Evolutionary conservation across 2,113 vertebrate genomes (phyloP), one percentile per base, ranked within the genome.

Genomic region (Cinclus mexicanus): DNA sequence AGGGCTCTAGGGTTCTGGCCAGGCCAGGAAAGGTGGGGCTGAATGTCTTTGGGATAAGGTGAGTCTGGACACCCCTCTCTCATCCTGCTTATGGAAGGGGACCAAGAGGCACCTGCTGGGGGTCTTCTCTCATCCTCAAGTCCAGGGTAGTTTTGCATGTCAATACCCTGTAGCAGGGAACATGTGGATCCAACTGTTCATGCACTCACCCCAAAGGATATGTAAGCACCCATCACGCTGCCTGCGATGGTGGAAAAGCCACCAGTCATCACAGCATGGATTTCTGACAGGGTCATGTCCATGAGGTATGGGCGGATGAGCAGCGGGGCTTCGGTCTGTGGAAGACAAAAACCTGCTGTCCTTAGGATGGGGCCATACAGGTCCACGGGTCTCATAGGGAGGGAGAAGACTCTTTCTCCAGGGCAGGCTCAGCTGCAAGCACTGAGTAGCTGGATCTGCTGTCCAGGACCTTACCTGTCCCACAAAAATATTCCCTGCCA

Each of bases 401-500:
- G 19, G 39, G 41, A 71, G n/a, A 78, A 44, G 41, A 65, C 14
- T 25, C 41, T 83, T 70, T 31, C 68, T 49, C 33, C 50, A 63
- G 26, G 21, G 28, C 46, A 92, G n/a, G n/a, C 20, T 80, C 23
- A 90, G 71, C 28, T 61, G 26, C 33, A 46, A 77, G 67, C 33
- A 10, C 41, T 56, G 56, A 86, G 35, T 85, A 76, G 46, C 23
- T 23, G 18, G 2, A 59, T 77, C 59, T 79, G 74, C 70, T 67
- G 14, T 55, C 42, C 67, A 47, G n/a, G 25, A 41, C 29, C 96
- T 89, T 98, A 99, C 99, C 99, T 99, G 99, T 55, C 99, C 99
- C 93, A 99, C 98, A 70, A 99, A 99, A 97, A 99, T 99, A 94
- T 99, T 99, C 59, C 99, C 99, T 11, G 99, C 99, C 83, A 99